A percentile compares a stretch with the other conserved stretches of the same genome.
Conservation (phyloP, 37 sponge, comb jelly and placozoan genomes). For the Cliona cf. orientalis region DNA sequence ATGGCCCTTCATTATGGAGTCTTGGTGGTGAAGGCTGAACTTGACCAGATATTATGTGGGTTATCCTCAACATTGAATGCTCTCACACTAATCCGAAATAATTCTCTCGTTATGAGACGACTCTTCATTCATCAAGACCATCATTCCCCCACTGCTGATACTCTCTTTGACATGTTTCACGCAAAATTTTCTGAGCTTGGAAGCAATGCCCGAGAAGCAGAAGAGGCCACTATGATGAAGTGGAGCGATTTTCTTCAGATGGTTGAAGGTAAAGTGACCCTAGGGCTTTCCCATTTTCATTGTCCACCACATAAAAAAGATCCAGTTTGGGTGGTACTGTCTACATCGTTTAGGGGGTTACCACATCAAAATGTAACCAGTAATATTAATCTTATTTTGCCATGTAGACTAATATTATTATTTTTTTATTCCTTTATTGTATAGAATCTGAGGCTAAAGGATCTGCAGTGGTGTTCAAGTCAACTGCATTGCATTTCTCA, state of each 20-base stretch:
- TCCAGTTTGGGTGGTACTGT: no score
- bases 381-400: no score
- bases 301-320: no score
- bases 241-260: neutral
- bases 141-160: neutral
- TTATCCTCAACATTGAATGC: neutral
- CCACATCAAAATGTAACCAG: no score
- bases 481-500: no score
- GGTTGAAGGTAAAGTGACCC: neutral
- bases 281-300: no score
- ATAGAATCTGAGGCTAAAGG: no score
- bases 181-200: neutral
- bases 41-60: constrained; percentile 14
- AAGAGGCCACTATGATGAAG: neutral
- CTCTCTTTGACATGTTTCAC: neutral
- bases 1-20: constrained; percentile 14
- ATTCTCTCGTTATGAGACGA: neutral
- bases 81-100: neutral
- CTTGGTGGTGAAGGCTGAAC: neutral
- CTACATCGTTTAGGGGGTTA: no score
- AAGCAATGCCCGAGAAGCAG: neutral
- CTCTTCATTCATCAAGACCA: neutral
- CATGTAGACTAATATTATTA: no score
- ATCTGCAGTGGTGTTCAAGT: no score
- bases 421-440: no score